Conservation (phyloP, 2,888 invertebrate species). For the Chymomyza caudatula region DNA sequence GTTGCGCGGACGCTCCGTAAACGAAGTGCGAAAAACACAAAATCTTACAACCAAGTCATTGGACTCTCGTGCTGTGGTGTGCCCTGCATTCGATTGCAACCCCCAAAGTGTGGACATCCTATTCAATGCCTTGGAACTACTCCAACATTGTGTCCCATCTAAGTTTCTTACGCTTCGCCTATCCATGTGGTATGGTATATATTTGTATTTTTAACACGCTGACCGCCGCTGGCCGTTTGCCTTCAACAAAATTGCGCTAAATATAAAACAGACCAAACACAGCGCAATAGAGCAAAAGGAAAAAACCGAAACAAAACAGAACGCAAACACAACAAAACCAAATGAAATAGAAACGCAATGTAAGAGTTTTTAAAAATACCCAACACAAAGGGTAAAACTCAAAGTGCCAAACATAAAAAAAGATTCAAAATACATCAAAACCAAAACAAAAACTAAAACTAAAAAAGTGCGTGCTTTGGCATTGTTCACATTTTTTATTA, state of each 20-base stretch:
- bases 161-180: too few relatives aligned
- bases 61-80: not conserved
- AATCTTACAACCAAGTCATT: not conserved
- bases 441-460: not conserved
- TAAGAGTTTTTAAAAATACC: constrained; percentile 6
- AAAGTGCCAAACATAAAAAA: constrained; percentile 26
- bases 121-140: not conserved
- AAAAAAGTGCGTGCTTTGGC: not conserved
- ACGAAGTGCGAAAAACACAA: not conserved
- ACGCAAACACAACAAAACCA: constrained; percentile 18
- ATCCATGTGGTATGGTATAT: constrained; percentile 16
- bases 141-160: not conserved
- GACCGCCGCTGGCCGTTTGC: constrained; percentile 49
- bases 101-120: not conserved
- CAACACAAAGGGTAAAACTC: constrained; percentile 62
- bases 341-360: constrained; percentile 6
- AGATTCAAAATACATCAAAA: constrained; percentile 14
- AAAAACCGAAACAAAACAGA: constrained; percentile 25
- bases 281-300: too few relatives aligned
- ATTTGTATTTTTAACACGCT: constrained; percentile 67
- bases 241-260: constrained; percentile 43
- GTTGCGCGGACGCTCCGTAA: too few relatives aligned
- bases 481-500: not conserved
- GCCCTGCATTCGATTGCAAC: not conserved
- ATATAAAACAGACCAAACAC: constrained; percentile 43